Conservation (phyloP, 2,888 invertebrate species). For the Phaonia tiefii region DNA sequence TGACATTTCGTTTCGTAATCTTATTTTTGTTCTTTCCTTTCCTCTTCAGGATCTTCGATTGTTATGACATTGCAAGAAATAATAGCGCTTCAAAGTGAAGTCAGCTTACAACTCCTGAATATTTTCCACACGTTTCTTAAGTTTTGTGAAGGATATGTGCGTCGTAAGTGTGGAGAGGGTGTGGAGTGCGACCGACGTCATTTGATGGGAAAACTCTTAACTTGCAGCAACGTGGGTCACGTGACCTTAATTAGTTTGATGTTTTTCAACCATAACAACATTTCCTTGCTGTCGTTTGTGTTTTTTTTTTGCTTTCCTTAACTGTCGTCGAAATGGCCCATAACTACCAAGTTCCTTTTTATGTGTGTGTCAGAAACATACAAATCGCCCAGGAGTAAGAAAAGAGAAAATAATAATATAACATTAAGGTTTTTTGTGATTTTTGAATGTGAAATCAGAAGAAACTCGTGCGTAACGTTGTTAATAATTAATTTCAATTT, state of each 20-base stretch:
- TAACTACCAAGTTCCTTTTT: slow-evolving; percentile 16
- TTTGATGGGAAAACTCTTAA: slow-evolving; percentile 35
- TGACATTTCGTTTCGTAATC: slow-evolving; percentile 46
- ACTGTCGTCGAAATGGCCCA: slow-evolving; percentile 1
- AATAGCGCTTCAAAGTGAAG: background rate
- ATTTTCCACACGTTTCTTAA: slow-evolving; percentile 41
- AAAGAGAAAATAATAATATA: background rate
- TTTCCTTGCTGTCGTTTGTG: background rate
- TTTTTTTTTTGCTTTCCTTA: background rate
- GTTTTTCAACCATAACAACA: slow-evolving; percentile 39
- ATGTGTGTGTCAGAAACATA: slow-evolving; percentile 7
- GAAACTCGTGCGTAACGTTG: slow-evolving; percentile 41
- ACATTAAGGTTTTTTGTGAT: slow-evolving; percentile 23
- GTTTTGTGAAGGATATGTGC: slow-evolving; percentile 28
- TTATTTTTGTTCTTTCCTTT: background rate
- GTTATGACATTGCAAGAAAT: slow-evolving; percentile 26
- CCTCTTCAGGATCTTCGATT: background rate
- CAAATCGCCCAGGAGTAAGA: background rate
- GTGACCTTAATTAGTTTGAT: slow-evolving; percentile 67
- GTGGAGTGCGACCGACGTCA: background rate
- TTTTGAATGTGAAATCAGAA: slow-evolving; percentile 35
- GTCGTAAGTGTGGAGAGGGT: slow-evolving; percentile 18
- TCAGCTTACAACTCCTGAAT: background rate
- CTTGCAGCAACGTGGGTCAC: slow-evolving; percentile 55
- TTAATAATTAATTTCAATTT: slow-evolving; percentile 36